phyloP scores from a whole-genome alignment of 2,113 vertebrate genomes.

The Dolichallabes microphthalmus region DNA sequence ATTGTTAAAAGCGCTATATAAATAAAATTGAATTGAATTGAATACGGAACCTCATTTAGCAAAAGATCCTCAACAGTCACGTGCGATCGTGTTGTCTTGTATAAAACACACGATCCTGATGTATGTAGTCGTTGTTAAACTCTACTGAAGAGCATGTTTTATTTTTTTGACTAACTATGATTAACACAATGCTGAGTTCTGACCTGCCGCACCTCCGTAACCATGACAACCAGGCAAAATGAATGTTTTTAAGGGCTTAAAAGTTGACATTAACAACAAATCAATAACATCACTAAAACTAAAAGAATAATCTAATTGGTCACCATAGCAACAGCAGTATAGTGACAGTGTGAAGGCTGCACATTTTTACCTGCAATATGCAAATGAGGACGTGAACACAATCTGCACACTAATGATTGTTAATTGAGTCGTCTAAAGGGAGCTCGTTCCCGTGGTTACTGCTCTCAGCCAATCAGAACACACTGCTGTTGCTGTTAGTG shows the following conservation, averaged over 20 bases:
- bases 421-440: too few relatives aligned
- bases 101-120: too few relatives aligned
- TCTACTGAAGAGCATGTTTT: too few relatives aligned
- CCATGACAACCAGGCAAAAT: background rate
- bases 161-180: too few relatives aligned
- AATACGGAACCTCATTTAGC: background rate
- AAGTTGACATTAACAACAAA: background rate
- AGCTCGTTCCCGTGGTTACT: too few relatives aligned
- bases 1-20: too few relatives aligned
- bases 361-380: background rate
- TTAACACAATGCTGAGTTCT: too few relatives aligned
- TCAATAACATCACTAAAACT: background rate
- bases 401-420: background rate
- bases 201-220: background rate
- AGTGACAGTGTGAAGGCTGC: background rate
- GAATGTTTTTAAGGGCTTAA: background rate
- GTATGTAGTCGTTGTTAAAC: background rate
- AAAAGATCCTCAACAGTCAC: background rate
- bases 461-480: too few relatives aligned
- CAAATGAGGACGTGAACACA: background rate
- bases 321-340: background rate
- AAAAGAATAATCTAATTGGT: background rate
- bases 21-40: too few relatives aligned
- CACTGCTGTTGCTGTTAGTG: too few relatives aligned
- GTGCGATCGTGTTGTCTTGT: background rate